phyloP scores from a whole-genome alignment of 2,888 invertebrate species.

The Psococerastis gibbosa region DNA sequence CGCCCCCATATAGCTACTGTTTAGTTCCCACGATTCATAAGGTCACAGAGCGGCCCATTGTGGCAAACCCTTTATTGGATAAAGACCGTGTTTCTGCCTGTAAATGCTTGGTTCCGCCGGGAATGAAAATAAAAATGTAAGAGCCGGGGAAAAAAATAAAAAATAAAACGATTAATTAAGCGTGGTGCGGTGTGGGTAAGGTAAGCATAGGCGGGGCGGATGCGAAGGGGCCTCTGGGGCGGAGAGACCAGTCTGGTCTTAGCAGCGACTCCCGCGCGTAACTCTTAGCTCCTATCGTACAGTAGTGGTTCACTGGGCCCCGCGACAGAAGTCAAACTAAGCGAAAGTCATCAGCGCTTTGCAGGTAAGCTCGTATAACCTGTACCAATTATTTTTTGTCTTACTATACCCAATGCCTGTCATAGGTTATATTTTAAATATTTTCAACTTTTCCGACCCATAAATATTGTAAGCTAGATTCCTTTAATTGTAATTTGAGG shows the following conservation, averaged over 20 bases:
- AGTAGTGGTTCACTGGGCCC: neutral
- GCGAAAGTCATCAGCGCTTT: too few species aligned
- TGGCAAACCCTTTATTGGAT: slow-evolving; percentile 5
- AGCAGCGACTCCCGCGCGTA: slow-evolving; percentile 2
- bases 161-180: slow-evolving; percentile 9
- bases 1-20: slow-evolving; percentile 37
- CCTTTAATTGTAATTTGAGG: too few species aligned
- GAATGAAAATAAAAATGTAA: neutral
- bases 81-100: slow-evolving; percentile 2
- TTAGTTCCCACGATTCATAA: slow-evolving; percentile 40
- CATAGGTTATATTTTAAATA: too few species aligned
- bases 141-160: neutral
- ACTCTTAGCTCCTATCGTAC: slow-evolving; percentile 6
- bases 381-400: too few species aligned
- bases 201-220: neutral
- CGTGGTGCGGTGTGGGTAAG: neutral
- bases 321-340: neutral
- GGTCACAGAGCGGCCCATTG: slow-evolving; percentile 22
- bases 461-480: too few species aligned
- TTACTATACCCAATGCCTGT: too few species aligned
- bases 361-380: too few species aligned
- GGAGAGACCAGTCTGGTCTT: slow-evolving; percentile 1
- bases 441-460: too few species aligned
- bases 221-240: neutral
- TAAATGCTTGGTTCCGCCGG: slow-evolving; percentile 4